phyloP scores from a whole-genome alignment of 2,888 invertebrate genomes.

The Ischnus inquisitorius region DNA sequence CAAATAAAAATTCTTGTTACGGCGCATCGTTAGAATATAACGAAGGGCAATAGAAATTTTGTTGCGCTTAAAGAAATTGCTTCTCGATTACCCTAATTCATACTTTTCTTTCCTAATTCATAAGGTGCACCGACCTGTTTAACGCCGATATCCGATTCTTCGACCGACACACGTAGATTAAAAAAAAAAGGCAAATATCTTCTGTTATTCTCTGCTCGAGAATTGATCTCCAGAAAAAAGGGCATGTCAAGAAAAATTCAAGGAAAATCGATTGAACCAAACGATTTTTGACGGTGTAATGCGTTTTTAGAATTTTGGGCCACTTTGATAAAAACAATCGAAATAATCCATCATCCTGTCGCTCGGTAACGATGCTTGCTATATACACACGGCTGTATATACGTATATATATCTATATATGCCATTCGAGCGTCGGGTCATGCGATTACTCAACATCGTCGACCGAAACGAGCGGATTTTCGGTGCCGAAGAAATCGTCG shows the following conservation, averaged over 20 bases:
- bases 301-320: not conserved
- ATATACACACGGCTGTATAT: conserved; percentile 9
- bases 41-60: not conserved
- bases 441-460: conserved; percentile 55
- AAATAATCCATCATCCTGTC: conserved; percentile 27
- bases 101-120: not conserved
- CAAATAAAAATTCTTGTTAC: not conserved
- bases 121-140: not conserved
- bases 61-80: not conserved
- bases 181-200: not conserved
- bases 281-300: not conserved
- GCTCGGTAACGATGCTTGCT: conserved; percentile 20
- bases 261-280: not conserved
- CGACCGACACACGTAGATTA: not conserved
- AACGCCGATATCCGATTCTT: not conserved
- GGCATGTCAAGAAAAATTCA: not conserved
- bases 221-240: not conserved
- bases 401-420: conserved; percentile 18
- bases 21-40: not conserved
- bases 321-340: conserved; percentile 37
- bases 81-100: not conserved
- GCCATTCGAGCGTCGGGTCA: conserved; percentile 19
- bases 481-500: not conserved
- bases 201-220: not conserved
- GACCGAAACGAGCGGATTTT: conserved; percentile 24